Evolutionary conservation across 2,888 invertebrate genomes (phyloP).

Genomic region (Meiosimyza platycephala): DNA sequence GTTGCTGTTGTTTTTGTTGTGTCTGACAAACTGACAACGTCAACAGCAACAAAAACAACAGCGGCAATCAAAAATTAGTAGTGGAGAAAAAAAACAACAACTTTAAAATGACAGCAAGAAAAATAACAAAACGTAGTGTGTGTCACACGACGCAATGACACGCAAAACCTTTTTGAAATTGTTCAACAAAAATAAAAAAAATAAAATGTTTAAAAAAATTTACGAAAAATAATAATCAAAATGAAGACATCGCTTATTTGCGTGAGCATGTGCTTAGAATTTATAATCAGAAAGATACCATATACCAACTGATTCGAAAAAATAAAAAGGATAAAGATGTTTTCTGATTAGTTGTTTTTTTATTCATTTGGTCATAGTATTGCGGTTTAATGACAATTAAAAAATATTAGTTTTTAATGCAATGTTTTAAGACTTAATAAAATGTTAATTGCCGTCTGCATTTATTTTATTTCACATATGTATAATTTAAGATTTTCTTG

Average conservation of each 20-base stretch:
- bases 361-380: too few species aligned
- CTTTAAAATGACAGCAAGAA: background rate
- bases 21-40: constrained; percentile 8
- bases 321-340: too few species aligned
- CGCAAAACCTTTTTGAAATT: too few species aligned
- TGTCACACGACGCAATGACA: constrained; percentile 8
- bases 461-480: too few species aligned
- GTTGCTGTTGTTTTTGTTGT: constrained; percentile 14
- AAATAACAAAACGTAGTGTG: constrained; percentile 12
- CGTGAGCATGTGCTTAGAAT: constrained; percentile 33
- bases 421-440: too few species aligned
- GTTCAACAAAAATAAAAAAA: constrained; percentile 40
- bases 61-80: constrained; percentile 35
- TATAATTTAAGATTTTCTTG: too few species aligned
- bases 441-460: too few species aligned
- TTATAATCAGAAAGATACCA: too few species aligned
- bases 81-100: background rate
- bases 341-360: too few species aligned
- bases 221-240: constrained; percentile 41
- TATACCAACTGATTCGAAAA: too few species aligned
- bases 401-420: too few species aligned
- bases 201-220: constrained; percentile 18
- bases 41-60: constrained; percentile 21
- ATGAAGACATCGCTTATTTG: constrained; percentile 48
- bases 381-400: too few species aligned